phyloP scores from a whole-genome alignment of 2,797 vertebrate genomes.

The Falco peregrinus region DNA sequence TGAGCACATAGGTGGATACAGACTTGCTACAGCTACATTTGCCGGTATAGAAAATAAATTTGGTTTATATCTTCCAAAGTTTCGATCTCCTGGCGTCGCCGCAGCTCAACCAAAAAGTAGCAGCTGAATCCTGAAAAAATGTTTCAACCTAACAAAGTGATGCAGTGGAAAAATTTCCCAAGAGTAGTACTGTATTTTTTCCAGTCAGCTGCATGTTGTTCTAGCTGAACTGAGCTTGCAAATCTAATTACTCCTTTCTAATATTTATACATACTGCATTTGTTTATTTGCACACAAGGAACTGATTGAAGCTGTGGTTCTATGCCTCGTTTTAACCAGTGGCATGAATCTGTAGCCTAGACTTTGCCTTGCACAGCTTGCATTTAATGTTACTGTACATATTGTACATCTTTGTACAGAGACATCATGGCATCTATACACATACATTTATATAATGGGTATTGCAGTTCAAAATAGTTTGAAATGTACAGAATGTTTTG shows the following conservation, averaged over 20 bases:
- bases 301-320: conserved; percentile 74
- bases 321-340: conserved; percentile 75
- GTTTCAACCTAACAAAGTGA: background rate
- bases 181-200: conserved; percentile 38
- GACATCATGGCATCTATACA: conserved; percentile 79
- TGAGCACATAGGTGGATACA: conserved; percentile 94
- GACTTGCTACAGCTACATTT: conserved; percentile 93
- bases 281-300: conserved; percentile 73
- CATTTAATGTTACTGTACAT: conserved; percentile 88
- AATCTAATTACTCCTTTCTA: conserved; percentile 67
- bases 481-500: conserved; percentile 92
- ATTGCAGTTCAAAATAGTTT: conserved; percentile 80
- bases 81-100: conserved; percentile 76
- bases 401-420: conserved; percentile 93
- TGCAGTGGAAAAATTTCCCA: background rate
- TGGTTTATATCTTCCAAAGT: conserved; percentile 93
- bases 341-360: conserved; percentile 84
- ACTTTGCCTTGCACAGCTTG: conserved; percentile 82
- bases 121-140: conserved; percentile 73
- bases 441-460: conserved; percentile 72
- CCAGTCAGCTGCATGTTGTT: conserved; percentile 77
- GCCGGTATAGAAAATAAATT: conserved; percentile 97
- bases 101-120: conserved; percentile 72
- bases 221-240: conserved; percentile 70
- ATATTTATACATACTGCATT: conserved; percentile 58